A percentile compares a stretch with the other conserved stretches of the same genome.
Evolutionary conservation across 2,113 vertebrate species (phyloP).

Genomic region (Apteryx owenii): DNA sequence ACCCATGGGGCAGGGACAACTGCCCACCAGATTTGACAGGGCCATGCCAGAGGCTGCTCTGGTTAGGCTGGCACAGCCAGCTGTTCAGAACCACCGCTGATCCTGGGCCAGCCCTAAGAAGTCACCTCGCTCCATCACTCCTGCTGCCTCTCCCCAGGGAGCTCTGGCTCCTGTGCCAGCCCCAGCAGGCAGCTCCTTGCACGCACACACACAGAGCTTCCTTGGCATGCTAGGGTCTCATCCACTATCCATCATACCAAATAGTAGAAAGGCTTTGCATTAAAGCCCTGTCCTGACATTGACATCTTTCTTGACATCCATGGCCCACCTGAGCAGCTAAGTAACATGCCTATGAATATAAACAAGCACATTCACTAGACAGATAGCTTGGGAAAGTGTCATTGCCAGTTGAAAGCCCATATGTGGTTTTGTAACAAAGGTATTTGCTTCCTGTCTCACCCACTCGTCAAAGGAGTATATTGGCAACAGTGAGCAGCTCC

Average conservation of each 20-base stretch:
- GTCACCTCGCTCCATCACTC: background rate
- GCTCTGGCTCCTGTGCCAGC: fast-evolving
- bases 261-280: background rate
- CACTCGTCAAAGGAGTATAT: background rate
- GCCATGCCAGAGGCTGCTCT: background rate
- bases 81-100: background rate
- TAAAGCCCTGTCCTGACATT: background rate
- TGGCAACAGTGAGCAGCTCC: background rate
- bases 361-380: constrained; percentile 43
- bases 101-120: background rate
- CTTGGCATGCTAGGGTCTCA: fast-evolving
- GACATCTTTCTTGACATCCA: background rate
- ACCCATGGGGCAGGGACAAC: too few species aligned
- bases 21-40: too few species aligned
- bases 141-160: background rate
- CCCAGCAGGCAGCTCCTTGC: background rate
- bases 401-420: constrained; percentile 14
- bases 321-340: constrained; percentile 27
- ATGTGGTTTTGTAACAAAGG: constrained; percentile 46
- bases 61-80: background rate
- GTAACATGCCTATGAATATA: constrained; percentile 18
- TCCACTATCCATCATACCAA: fast-evolving
- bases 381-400: constrained; percentile 32
- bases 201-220: background rate
- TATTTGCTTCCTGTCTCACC: constrained; percentile 45